phyloP scores from a whole-genome alignment of 2,797 vertebrate species.

The Anableps anableps region DNA sequence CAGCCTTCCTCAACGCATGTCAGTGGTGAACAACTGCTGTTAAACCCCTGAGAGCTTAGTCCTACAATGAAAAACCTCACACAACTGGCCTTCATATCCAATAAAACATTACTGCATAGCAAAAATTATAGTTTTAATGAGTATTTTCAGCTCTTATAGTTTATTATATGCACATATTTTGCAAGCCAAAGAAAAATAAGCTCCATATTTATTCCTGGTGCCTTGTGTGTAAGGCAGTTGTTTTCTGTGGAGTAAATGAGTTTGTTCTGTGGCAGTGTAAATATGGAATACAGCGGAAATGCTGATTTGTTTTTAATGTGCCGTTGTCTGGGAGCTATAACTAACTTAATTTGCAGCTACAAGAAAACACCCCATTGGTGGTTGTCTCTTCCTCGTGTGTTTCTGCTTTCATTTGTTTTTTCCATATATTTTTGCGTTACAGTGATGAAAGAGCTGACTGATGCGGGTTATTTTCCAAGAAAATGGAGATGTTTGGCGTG shows the following conservation, averaged over 20 bases:
- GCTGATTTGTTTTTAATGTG: slow-evolving; percentile 35
- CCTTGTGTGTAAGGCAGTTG: background rate
- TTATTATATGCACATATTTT: slow-evolving; percentile 14
- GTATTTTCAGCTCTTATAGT: slow-evolving; percentile 13
- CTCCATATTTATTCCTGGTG: background rate
- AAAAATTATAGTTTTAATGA: slow-evolving; percentile 28
- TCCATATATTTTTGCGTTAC: slow-evolving; percentile 31
- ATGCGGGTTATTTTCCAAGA: slow-evolving; percentile 61
- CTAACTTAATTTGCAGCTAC: slow-evolving; percentile 31
- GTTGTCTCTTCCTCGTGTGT: slow-evolving; percentile 13
- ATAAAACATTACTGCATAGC: slow-evolving; percentile 16
- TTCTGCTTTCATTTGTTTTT: slow-evolving; percentile 24
- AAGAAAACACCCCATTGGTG: slow-evolving; percentile 39
- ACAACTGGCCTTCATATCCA: slow-evolving; percentile 27
- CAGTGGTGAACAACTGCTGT: background rate
- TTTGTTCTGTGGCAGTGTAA: slow-evolving; percentile 1
- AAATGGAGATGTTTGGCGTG: slow-evolving; percentile 82
- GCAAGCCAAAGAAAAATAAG: background rate
- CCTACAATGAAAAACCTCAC: slow-evolving; percentile 7
- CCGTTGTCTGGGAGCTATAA: slow-evolving; percentile 27
- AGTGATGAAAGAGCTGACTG: slow-evolving; percentile 43
- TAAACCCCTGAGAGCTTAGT: slow-evolving; percentile 20
- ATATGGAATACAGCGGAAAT: slow-evolving; percentile 21
- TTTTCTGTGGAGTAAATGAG: background rate
- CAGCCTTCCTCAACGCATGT: slow-evolving; percentile 15